These are phyloP conservation scores for Drosophila saltans DNA, from an alignment of 1,140 invertebrate species.

Conservation along the genomic window DNA sequence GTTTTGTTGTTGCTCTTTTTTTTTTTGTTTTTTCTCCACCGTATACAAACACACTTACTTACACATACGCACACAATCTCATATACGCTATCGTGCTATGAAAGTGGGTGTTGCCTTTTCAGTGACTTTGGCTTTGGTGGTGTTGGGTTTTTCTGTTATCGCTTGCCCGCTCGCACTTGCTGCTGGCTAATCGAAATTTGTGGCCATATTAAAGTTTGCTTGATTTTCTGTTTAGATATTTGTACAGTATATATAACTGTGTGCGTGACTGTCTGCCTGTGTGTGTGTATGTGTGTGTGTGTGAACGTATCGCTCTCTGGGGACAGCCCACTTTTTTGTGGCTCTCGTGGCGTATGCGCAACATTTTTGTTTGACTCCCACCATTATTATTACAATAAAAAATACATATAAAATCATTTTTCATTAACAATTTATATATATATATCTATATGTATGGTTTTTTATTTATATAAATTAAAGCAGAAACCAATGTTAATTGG, in stretches of 20 bases:
- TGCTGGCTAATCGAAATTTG: constrained; percentile 63
- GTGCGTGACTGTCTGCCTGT: not conserved
- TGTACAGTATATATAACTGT: constrained; percentile 5
- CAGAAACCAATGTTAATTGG: constrained; percentile 36
- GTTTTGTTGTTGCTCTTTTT: constrained; percentile 37
- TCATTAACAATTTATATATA: constrained; percentile 10
- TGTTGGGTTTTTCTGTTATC: constrained; percentile 21
- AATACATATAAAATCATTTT: constrained; percentile 41
- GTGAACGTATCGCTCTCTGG: constrained; percentile 39
- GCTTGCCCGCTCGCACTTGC: constrained; percentile 27
- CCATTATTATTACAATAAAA: constrained; percentile 33
- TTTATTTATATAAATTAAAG: constrained; percentile 4
- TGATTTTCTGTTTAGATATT: constrained; percentile 78
- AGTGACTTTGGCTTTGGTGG: constrained; percentile 18
- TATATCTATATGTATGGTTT: not conserved
- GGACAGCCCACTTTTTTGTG: constrained; percentile 74
- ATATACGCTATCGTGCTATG: constrained; percentile 38
- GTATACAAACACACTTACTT: constrained; percentile 22
- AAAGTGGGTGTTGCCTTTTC: constrained; percentile 73
- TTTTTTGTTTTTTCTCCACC: constrained; percentile 5
- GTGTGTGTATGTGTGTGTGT: constrained; percentile 5
- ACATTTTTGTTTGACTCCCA: constrained; percentile 45
- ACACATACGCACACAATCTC: constrained; percentile 5
- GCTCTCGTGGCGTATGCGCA: constrained; percentile 71
- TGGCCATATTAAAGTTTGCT: constrained; percentile 79